Conservation (phyloP, 2,113 vertebrate species). For the Cebus imitator region DNA sequence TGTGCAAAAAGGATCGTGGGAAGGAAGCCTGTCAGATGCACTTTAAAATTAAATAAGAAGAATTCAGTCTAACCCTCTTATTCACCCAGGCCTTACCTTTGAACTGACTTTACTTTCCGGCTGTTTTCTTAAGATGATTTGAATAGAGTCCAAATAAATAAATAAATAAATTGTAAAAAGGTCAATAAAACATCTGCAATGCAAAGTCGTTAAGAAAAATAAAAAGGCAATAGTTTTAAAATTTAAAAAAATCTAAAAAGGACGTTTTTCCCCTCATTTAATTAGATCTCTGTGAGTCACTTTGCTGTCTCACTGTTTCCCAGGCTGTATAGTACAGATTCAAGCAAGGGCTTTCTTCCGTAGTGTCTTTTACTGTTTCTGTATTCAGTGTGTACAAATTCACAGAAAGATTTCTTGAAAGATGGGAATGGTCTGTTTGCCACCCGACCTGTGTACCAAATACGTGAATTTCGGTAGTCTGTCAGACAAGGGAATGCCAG, state of each 20-base stretch:
- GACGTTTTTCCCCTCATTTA: constrained; percentile 10
- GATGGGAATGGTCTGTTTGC: background rate
- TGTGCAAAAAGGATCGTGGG: constrained; percentile 35
- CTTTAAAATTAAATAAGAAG: constrained; percentile 68
- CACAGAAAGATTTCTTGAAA: background rate
- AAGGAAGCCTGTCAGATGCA: constrained; percentile 26
- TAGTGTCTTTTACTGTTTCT: background rate
- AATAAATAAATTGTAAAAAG: constrained; percentile 52
- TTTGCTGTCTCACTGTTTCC: constrained; percentile 22
- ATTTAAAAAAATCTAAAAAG: constrained; percentile 40
- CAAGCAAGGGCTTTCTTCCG: background rate
- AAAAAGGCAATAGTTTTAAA: constrained; percentile 47
- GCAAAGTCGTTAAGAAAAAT: constrained; percentile 72
- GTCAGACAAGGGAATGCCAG: background rate
- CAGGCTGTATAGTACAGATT: background rate
- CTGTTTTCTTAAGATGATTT: constrained; percentile 13
- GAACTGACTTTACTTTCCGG: constrained; percentile 51
- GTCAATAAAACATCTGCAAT: constrained; percentile 44
- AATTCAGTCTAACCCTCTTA: constrained; percentile 32
- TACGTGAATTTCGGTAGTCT: background rate
- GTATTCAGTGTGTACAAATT: background rate
- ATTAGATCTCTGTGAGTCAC: background rate
- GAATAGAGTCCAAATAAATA: background rate
- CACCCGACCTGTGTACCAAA: background rate
- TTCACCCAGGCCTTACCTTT: constrained; percentile 62